Percentiles rank a stretch among this genome's conserved stretches.
Evolutionary conservation across 1,140 invertebrate genomes (phyloP).

Genomic region (Thaumetopoea pityocampa): DNA sequence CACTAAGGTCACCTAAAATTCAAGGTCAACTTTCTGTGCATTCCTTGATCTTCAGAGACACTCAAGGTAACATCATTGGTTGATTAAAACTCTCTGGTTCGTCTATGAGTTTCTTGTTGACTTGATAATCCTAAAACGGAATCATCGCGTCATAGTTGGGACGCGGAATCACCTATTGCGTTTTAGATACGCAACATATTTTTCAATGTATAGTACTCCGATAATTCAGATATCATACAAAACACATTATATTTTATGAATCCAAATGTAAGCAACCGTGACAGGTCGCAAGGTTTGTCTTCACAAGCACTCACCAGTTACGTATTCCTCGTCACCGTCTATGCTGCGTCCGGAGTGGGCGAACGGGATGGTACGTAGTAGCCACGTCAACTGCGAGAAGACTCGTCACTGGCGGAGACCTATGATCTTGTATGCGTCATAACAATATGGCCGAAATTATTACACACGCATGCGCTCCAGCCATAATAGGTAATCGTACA

Average conservation of each 20-base stretch:
- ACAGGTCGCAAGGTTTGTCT: constrained; percentile 82
- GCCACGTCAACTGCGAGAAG: constrained; percentile 94
- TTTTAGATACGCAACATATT: constrained; percentile 60
- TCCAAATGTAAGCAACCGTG: constrained; percentile 75
- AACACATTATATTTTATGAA: constrained; percentile 55
- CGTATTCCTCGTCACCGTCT: constrained; percentile 95
- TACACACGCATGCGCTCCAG: constrained; percentile 64
- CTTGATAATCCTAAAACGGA: constrained; percentile 59
- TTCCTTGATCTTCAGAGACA: constrained; percentile 43
- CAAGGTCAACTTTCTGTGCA: constrained; percentile 70
- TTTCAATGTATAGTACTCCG: constrained; percentile 20
- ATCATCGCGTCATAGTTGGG: constrained; percentile 59
- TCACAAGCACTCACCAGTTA: constrained; percentile 91
- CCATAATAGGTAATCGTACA: too few species aligned
- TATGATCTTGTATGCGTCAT: constrained; percentile 81
- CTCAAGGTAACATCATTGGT: constrained; percentile 32
- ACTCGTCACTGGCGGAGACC: constrained; percentile 90
- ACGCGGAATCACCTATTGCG: constrained; percentile 63
- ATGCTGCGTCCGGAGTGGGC: constrained; percentile 94
- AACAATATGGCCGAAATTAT: constrained; percentile 79
- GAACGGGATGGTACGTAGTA: constrained; percentile 93
- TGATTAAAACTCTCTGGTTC: constrained; percentile 29
- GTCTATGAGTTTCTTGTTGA: constrained; percentile 37
- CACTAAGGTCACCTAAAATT: constrained; percentile 73
- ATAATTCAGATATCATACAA: constrained; percentile 31